Evolutionary conservation across 2,888 invertebrate species (phyloP), one percentile per base, ranked within the genome.

Genomic region (Brachyopa scutellaris): DNA sequence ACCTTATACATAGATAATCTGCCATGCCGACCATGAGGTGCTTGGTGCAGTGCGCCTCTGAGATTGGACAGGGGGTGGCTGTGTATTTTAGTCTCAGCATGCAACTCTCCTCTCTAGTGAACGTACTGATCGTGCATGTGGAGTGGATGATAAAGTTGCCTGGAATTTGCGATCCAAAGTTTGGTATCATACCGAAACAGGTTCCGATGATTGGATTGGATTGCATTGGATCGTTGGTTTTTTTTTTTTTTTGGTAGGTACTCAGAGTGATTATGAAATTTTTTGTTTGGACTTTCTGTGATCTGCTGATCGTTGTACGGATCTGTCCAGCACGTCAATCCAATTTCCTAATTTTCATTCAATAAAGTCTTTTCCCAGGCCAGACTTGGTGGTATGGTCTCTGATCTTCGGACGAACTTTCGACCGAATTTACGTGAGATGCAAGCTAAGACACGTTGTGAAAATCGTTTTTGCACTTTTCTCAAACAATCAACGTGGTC

Each of bases 401-500:
- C 38, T 78, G 79, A 76, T 79, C 74, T 74, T 55, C 21, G 36
- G 26, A 72, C 53, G 61, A 76, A 76, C 76, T 76, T 51, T 51
- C 67, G 69, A 61, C 76, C 59, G 51, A 67, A 67, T 67, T 67
- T 57, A 74, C 74, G 74, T 74, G 74, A 74, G 73, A 64, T 8
- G 47, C n/a, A n/a, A 47, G 29, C 55, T 11, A 4, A 36, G 36
- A 36, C 8, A 36, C 36, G 36, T 42, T 66, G 66, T 70, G 70
- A 70, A 70, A 70, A 70, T 51, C 31, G 31, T 45, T 79, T 66
- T 61, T 79, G 45, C 59, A 40, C 74, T 74, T 79, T 79, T 79
- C 79, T 74, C 79, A 79, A 79, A 74, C 79, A 79, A 79, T 79
- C 79, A 74, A 26, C 33, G 21, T 42, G 67, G 59, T 61, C 66